Conservation (phyloP, 2,797 vertebrate species). For the Diglossa cyanea region DNA sequence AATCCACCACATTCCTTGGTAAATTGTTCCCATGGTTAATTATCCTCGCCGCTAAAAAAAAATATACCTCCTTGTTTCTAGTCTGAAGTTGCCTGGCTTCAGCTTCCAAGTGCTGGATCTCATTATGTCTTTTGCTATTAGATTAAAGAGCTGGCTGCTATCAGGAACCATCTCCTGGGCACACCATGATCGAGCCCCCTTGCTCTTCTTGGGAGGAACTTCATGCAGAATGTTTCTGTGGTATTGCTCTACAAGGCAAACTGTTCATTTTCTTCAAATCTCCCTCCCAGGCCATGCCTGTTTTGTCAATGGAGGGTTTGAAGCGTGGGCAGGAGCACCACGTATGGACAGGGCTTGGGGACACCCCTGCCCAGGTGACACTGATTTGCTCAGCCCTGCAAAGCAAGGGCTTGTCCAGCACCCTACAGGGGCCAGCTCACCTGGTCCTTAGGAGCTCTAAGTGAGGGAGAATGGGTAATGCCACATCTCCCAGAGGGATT, state of each 20-base stretch:
- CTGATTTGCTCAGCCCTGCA: background rate
- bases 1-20: constrained; percentile 36
- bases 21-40: constrained; percentile 51
- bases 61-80: constrained; percentile 15
- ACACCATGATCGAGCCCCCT: background rate
- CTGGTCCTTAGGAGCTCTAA: background rate
- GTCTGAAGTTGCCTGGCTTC: constrained; percentile 40
- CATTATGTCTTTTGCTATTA: background rate
- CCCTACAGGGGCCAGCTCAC: background rate
- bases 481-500: background rate
- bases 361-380: background rate
- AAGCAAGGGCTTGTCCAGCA: background rate
- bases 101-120: constrained; percentile 33
- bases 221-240: rapidly evolving
- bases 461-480: rapidly evolving
- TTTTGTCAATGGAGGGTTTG: background rate
- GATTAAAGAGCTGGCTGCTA: constrained; percentile 21
- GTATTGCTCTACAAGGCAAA: background rate
- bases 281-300: background rate
- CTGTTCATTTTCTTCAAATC: background rate
- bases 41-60: constrained; percentile 27
- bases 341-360: rapidly evolving
- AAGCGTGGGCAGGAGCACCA: background rate
- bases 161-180: background rate
- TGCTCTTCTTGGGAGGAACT: background rate